Conservation (phyloP, 1,140 invertebrate genomes). For the Drosophila orena region DNA sequence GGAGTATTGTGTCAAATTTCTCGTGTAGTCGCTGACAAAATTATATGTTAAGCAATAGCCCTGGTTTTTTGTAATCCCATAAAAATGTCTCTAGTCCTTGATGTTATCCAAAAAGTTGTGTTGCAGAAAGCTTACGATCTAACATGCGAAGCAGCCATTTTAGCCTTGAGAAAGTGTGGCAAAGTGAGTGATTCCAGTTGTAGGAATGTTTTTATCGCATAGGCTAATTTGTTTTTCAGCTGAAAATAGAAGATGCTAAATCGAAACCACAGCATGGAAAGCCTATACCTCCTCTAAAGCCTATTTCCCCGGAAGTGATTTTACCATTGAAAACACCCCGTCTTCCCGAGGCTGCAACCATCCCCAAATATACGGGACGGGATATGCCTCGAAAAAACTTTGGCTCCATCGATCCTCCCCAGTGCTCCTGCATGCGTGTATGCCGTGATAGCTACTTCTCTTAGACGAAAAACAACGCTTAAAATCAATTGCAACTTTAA, state of each 20-base stretch:
- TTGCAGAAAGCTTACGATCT: slow-evolving; percentile 53
- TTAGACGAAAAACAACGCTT: slow-evolving; percentile 7
- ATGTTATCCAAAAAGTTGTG: slow-evolving; percentile 59
- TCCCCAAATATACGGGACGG: not conserved
- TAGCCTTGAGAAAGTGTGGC: slow-evolving; percentile 21
- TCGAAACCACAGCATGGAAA: not conserved
- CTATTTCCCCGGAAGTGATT: not conserved
- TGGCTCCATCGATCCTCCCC: slow-evolving; percentile 56
- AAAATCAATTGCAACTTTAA: slow-evolving; percentile 61
- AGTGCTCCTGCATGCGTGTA: slow-evolving; percentile 57
- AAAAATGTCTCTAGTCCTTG: slow-evolving; percentile 62
- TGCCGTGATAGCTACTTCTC: slow-evolving; percentile 67
- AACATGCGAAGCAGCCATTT: slow-evolving; percentile 19
- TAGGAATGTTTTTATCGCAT: no score
- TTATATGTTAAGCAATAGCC: slow-evolving; percentile 33
- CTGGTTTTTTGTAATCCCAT: not conserved
- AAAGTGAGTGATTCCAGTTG: slow-evolving; percentile 40
- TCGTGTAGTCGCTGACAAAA: slow-evolving; percentile 6
- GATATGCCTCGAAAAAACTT: slow-evolving; percentile 20
- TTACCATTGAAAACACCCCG: not conserved
- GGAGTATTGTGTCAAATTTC: slow-evolving; percentile 6
- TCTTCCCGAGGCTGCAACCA: not conserved
- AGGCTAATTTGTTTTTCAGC: not conserved
- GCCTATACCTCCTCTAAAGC: not conserved
- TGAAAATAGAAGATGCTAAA: not conserved